These are phyloP conservation scores for Pantala flavescens DNA, from an alignment of 1,140 invertebrate species.

Conservation along the genomic window DNA sequence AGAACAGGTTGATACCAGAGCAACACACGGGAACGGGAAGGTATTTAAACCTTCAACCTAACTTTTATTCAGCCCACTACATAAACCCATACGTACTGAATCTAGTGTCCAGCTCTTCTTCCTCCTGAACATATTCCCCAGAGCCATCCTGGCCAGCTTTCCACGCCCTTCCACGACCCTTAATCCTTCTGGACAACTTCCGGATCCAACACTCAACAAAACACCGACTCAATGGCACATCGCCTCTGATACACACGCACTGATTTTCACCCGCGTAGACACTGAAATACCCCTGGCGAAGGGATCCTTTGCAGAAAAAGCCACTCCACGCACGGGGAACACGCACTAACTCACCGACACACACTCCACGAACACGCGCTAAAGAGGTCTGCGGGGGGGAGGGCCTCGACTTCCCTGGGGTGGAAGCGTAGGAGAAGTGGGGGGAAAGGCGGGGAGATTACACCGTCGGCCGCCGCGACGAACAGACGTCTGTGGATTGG, in stretches of 20 bases:
- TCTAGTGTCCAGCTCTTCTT: conserved; percentile 19
- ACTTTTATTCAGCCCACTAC: too few species aligned
- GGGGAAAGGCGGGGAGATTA: too few species aligned
- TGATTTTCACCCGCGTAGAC: too few species aligned
- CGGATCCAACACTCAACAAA: too few species aligned
- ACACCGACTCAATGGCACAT: too few species aligned
- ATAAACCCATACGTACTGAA: neutral
- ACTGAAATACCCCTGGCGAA: neutral
- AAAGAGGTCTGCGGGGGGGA: neutral
- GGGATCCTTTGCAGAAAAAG: neutral
- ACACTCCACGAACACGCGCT: neutral
- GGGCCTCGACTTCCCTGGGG: conserved; percentile 28
- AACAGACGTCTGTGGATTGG: too few species aligned
- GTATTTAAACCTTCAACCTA: too few species aligned
- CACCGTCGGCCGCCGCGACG: too few species aligned
- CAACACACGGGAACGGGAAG: too few species aligned
- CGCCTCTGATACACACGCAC: too few species aligned
- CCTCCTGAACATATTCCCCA: conserved; percentile 27
- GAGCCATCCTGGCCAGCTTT: conserved; percentile 24
- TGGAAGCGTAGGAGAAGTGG: conserved; percentile 12
- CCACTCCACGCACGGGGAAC: neutral
- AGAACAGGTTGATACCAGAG: too few species aligned
- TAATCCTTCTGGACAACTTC: too few species aligned
- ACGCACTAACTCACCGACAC: neutral
- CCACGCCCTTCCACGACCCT: neutral